Percentiles rank a stretch among this genome's conserved stretches.
These are phyloP conservation scores for Dasypogon diadema DNA, from an alignment of 2,888 invertebrate genomes.

Conservation along the genomic window DNA sequence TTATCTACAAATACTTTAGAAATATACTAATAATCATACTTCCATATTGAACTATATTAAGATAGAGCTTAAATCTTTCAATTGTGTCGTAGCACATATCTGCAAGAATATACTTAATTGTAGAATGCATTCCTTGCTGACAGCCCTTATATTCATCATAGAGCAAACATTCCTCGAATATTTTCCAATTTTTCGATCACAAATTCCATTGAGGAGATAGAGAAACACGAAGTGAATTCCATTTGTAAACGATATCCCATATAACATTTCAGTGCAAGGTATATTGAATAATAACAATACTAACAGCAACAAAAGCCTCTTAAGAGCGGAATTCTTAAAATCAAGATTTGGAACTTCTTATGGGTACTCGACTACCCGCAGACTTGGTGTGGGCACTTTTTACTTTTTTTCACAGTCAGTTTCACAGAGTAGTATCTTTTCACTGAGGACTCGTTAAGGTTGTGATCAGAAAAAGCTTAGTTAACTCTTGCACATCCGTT, in stretches of 20 bases:
- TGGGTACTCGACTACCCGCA: constrained; percentile 50
- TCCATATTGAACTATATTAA: too few species aligned
- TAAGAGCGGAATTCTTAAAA: constrained; percentile 31
- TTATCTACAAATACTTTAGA: too few species aligned
- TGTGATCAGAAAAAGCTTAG: constrained; percentile 33
- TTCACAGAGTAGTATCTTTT: constrained; percentile 28
- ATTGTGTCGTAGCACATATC: too few species aligned
- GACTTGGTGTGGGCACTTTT: constrained; percentile 37
- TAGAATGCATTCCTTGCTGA: background rate
- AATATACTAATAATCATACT: too few species aligned
- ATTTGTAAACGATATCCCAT: background rate
- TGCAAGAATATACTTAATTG: too few species aligned
- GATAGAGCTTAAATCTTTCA: too few species aligned
- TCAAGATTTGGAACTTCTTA: constrained; percentile 49
- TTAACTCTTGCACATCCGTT: constrained; percentile 50
- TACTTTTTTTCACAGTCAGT: constrained; percentile 8
- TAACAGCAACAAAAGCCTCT: constrained; percentile 43
- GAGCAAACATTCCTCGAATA: constrained; percentile 21
- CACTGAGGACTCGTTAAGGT: constrained; percentile 2
- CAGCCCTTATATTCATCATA: constrained; percentile 36
- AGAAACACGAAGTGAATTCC: constrained; percentile 17
- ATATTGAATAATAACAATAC: constrained; percentile 41
- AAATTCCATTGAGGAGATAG: constrained; percentile 21
- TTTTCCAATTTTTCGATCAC: constrained; percentile 15
- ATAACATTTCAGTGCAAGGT: constrained; percentile 2